Evolutionary conservation across 2,888 invertebrate genomes (phyloP).

Genomic region (Cryptosula pallasiana): DNA sequence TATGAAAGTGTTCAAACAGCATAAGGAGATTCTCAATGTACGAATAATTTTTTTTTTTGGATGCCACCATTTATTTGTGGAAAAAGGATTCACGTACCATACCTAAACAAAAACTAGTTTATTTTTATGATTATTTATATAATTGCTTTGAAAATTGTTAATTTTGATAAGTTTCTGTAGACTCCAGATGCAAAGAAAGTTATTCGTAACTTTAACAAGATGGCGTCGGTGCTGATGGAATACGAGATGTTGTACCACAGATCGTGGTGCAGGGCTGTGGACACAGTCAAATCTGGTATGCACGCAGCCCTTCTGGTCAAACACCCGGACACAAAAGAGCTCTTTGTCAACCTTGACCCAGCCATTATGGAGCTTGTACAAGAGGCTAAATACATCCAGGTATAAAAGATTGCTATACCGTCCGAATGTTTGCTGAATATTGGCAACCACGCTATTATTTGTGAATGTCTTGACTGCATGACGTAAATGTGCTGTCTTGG

Average conservation of each 20-base stretch:
- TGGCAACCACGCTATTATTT: too few species aligned
- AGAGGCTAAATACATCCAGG: conserved; percentile 49
- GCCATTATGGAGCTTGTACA: conserved; percentile 52
- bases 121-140: too few species aligned
- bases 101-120: too few species aligned
- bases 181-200: conserved; percentile 50
- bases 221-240: conserved; percentile 53
- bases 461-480: too few species aligned
- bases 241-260: conserved; percentile 54
- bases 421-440: too few species aligned
- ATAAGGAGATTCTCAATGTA: conserved; percentile 49
- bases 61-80: too few species aligned
- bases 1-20: conserved; percentile 59
- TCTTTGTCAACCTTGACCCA: conserved; percentile 53
- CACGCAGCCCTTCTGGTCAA: conserved; percentile 59
- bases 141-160: too few species aligned
- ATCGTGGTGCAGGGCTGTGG: conserved; percentile 51
- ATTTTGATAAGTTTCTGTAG: conserved; percentile 35
- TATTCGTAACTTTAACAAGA: conserved; percentile 53
- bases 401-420: too few species aligned
- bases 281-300: conserved; percentile 47
- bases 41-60: background rate
- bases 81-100: too few species aligned
- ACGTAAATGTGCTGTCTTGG: too few species aligned
- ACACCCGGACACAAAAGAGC: conserved; percentile 47